Percentiles rank a stretch among this genome's conserved stretches.
Conservation (phyloP, 2,888 invertebrate genomes). For the Ennomos fuscantarius region DNA sequence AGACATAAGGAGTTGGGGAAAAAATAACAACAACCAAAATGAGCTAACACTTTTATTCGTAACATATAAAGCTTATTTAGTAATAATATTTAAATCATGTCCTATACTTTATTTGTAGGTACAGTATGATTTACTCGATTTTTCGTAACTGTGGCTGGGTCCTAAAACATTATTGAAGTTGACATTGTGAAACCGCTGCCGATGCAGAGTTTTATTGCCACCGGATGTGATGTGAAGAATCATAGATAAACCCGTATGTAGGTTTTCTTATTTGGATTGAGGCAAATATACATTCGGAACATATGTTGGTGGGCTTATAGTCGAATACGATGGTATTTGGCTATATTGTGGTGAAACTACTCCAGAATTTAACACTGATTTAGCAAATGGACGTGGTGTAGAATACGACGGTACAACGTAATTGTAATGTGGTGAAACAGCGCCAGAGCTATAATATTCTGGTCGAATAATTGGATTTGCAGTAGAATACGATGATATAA, state of each 20-base stretch:
- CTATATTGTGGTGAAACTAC: constrained; percentile 23
- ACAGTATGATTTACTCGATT: constrained; percentile 3
- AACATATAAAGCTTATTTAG: constrained; percentile 15
- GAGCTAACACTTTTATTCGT: constrained; percentile 19
- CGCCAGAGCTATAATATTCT: too few relatives aligned
- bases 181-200: constrained; percentile 77
- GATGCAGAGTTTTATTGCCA: constrained; percentile 42
- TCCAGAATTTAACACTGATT: constrained; percentile 19
- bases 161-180: constrained; percentile 85
- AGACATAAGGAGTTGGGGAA: not conserved
- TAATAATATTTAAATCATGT: constrained; percentile 13
- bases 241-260: constrained; percentile 3
- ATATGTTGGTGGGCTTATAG: not conserved
- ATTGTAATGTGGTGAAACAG: too few relatives aligned
- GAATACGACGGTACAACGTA: too few relatives aligned
- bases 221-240: constrained; percentile 30
- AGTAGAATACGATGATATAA: too few relatives aligned
- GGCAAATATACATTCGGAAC: constrained; percentile 2
- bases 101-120: constrained; percentile 9
- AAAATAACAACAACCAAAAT: constrained; percentile 12
- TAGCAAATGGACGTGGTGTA: constrained; percentile 3
- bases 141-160: constrained; percentile 54
- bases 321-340: constrained; percentile 11
- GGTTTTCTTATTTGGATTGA: constrained; percentile 6
- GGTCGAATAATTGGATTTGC: too few relatives aligned